phyloP scores from a whole-genome alignment of 2,888 invertebrate genomes.

The Cylindroiulus punctatus region DNA sequence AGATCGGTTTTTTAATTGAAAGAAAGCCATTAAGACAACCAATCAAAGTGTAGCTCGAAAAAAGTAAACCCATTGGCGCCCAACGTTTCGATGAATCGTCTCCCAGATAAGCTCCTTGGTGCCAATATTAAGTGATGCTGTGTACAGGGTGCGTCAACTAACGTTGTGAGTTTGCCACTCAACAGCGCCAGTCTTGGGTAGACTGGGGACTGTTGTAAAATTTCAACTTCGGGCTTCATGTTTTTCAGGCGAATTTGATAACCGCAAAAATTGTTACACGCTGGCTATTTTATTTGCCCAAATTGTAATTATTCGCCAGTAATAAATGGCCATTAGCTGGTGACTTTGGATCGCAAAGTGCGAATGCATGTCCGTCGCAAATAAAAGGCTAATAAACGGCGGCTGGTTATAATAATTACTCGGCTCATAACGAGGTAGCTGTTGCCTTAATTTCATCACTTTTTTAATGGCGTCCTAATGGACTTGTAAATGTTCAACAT shows the following conservation, averaged over 20 bases:
- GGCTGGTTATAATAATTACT: constrained; percentile 12
- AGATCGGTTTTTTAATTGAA: not conserved
- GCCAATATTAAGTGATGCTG: not conserved
- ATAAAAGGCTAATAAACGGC: not conserved
- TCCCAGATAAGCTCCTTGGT: not conserved
- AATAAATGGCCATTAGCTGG: constrained; percentile 17
- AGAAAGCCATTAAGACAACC: constrained; percentile 1
- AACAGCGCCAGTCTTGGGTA: too few relatives aligned
- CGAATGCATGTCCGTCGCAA: constrained; percentile 16
- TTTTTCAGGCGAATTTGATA: not conserved
- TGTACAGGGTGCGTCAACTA: constrained; percentile 3
- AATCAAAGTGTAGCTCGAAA: not conserved
- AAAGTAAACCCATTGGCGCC: not conserved
- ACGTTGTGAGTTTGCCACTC: too few relatives aligned
- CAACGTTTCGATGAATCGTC: not conserved
- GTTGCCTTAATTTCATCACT: constrained; percentile 20
- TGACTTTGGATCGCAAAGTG: not conserved
- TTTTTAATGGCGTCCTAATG: constrained; percentile 24
- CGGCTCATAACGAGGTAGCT: constrained; percentile 1
- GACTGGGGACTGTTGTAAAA: too few relatives aligned
- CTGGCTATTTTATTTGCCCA: not conserved
- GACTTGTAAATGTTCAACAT: not conserved
- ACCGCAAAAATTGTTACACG: not conserved
- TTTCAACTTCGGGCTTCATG: too few relatives aligned
- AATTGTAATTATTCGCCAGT: not conserved